Evolutionary conservation across 2,113 vertebrate species (phyloP), one percentile per base, ranked within the genome.

Genomic region (Sclerurus mexicanus): DNA sequence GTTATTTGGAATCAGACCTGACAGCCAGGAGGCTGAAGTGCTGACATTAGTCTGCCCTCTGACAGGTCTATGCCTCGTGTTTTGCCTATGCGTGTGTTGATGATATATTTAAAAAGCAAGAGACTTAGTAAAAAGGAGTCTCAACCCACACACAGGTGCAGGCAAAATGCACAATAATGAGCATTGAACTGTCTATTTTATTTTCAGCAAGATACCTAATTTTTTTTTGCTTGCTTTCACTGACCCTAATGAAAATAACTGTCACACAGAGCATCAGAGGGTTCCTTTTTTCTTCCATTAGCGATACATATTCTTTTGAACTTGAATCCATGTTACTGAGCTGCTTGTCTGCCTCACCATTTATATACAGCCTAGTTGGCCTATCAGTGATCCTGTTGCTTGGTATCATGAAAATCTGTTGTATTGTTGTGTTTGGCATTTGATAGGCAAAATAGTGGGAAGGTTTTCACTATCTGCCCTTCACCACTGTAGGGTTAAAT

Each of bases 1-100:
- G 74, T 93, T 93, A 55, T 92, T 89, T 93, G 77, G 76, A 94
- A 90, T 96, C 87, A 94, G 91, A 91, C 76, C 74, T 97, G 93
- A 91, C 93, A 97, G 42, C 77, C 67, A 69, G 91, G 69, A 85
- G 76, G 75, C 79, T 78, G 60, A 87, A 84, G 87, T 78, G 83
- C 88, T 96, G 88, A 64, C 69, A 68, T 90, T 86, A 84, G 74
- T 91, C 72, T 94, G 42, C 89, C 6, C 3, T 80, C 76, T 93
- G 93, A 90, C 77, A 89, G 93, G 39, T 92, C 76, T 87, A 13
- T 85, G 87, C 62, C 87, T 95, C 42, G 2, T 24, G 16, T 56
- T 91, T 91, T 30, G 2, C 68, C 75, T 90, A 24, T 75, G 50
- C 0, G 0, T 47, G 42, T 78, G 40, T 75, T 76, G 56, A 68